A percentile compares a stretch with the other conserved stretches of the same genome.
Evolutionary conservation across 2,888 invertebrate species (phyloP).

Genomic region (Drosophila longiperda): DNA sequence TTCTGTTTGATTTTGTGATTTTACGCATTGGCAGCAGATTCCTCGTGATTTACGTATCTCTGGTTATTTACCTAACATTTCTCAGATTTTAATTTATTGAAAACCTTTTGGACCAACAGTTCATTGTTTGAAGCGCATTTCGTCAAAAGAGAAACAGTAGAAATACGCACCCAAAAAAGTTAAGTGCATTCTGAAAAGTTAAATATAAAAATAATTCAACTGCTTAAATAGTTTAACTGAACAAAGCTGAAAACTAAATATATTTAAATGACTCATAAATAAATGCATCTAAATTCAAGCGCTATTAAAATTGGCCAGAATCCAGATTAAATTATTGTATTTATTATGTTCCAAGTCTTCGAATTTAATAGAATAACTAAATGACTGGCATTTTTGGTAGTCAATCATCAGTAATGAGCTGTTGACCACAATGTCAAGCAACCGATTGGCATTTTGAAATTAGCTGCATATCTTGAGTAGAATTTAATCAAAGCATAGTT

Average conservation of each 20-base stretch:
- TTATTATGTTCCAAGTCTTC: not conserved
- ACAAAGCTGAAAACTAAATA: not conserved
- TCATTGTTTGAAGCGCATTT: not conserved
- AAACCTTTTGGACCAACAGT: conserved; percentile 32
- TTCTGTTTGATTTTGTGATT: conserved; percentile 16
- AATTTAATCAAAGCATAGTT: conserved; percentile 64
- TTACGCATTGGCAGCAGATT: conserved; percentile 29
- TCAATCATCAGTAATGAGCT: not conserved
- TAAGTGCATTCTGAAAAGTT: not conserved
- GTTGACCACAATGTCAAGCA: conserved; percentile 20
- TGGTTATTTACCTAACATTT: conserved; percentile 24
- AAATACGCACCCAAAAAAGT: no score
- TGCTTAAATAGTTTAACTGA: not conserved
- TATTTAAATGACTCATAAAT: not conserved
- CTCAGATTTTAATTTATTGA: conserved; percentile 46
- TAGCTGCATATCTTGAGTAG: conserved; percentile 40
- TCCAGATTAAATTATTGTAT: not conserved
- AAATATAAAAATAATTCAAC: no score
- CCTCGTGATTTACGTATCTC: conserved; percentile 57
- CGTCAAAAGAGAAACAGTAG: not conserved
- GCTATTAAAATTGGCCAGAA: not conserved
- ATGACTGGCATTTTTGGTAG: not conserved
- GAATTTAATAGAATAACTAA: not conserved
- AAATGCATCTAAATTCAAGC: not conserved
- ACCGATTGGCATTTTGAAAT: conserved; percentile 5